Base-by-base conservation (phyloP, 2,113 vertebrate species). In the Mugil cephalus region DNA sequence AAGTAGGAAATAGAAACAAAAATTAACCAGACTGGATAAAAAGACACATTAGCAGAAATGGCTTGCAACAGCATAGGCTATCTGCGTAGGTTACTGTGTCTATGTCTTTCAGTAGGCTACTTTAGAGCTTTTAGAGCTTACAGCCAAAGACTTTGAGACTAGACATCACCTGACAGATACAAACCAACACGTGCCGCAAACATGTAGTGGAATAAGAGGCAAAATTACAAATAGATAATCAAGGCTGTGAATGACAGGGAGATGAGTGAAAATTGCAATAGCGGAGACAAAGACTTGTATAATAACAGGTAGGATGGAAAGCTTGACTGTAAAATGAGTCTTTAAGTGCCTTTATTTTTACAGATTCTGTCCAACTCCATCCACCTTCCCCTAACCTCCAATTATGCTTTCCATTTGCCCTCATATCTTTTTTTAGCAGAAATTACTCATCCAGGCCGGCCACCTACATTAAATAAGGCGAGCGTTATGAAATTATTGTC, bases 361-460 rank as follows among this genome's bases (percentile, higher is more conserved):
- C 45, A 51, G 19, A 77, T 18, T 0, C 13, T 3, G 18, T 47
- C 42, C 53, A 38, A 56, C 35, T 65, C 19, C 18, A 39, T 55
- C 53, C 24, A 38, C 67, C 34, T 68, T 81, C 39, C 59, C n/a
- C 46, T 85, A 55, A 72, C 79, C 76, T 84, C 72, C 47, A 46
- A 60, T 53, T 71, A 30, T 55, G 46, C 30, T n/a, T 60, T 46
- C 58, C 53, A 24, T 35, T 39, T 58, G 50, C 21, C 55, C 45
- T 74, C 12, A 48, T 30, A 40, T 64, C 56, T 60, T 56, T 68
- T 60, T 56, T 68, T 9, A 53, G 38, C 48, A 74, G 71, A 80
- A 79, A 83, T 70, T 60, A 77, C 66, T 80, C 72, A 84, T 63
- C 84, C 82, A 60, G 40, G 52, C 14, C 52, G 43, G 61, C 64